phyloP scores from a whole-genome alignment of 53 echinoderm and acorn worm species.

The Actinopyga echinites region DNA sequence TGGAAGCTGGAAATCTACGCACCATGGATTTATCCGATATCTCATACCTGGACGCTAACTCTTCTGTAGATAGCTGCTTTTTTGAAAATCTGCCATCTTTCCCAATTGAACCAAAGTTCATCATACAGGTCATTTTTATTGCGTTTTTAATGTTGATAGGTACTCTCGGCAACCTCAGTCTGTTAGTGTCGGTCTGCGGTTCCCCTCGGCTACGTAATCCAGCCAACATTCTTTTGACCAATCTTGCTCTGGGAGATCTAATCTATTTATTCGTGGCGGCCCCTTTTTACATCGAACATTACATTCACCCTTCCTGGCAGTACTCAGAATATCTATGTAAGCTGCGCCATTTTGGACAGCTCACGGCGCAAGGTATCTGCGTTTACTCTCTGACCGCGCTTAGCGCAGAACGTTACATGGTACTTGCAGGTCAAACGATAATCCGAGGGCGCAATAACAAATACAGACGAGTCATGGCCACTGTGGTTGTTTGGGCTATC shows the following conservation, averaged over 20 bases:
- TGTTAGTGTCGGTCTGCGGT: slow-evolving; percentile 64
- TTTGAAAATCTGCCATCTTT: too few species aligned
- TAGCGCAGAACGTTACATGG: slow-evolving; percentile 76
- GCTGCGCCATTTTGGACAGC: slow-evolving; percentile 57
- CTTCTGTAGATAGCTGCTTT: too few species aligned
- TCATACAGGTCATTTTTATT: slow-evolving; percentile 49
- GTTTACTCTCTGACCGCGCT: slow-evolving; percentile 78
- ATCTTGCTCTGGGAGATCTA: slow-evolving; percentile 75
- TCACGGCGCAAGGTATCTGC: slow-evolving; percentile 68
- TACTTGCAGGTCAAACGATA: slow-evolving; percentile 71
- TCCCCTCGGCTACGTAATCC: slow-evolving; percentile 70
- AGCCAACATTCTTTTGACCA: slow-evolving; percentile 82
- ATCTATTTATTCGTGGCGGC: slow-evolving; percentile 70
- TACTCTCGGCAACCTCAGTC: slow-evolving; percentile 65
- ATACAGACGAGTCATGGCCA: slow-evolving; percentile 51
- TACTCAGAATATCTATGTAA: slow-evolving; percentile 54
- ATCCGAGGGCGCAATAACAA: slow-evolving; percentile 56
- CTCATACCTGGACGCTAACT: too few species aligned
- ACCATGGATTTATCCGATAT: too few species aligned
- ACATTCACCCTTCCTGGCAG: slow-evolving; percentile 55
- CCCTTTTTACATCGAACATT: slow-evolving; percentile 74
- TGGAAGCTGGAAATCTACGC: too few species aligned
- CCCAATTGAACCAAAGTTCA: background rate
- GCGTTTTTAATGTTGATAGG: slow-evolving; percentile 66
- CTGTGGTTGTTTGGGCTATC: slow-evolving; percentile 56